phyloP scores from a whole-genome alignment of 2,113 vertebrate species.

The Epinephelus lanceolatus region DNA sequence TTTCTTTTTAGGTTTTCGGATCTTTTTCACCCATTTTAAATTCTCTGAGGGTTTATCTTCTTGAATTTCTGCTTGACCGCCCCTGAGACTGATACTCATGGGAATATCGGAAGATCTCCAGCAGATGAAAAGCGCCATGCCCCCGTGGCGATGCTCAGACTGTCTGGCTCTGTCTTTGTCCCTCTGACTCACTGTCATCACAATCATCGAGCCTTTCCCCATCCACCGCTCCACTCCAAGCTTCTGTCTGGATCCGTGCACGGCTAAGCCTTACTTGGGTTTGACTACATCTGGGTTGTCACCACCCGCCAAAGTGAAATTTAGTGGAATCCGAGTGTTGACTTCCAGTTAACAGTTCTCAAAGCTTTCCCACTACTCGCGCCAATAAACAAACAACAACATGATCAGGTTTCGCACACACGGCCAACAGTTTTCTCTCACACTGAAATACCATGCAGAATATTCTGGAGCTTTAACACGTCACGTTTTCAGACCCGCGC shows the following conservation, averaged over 20 bases:
- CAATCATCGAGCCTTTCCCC: slow-evolving; percentile 37
- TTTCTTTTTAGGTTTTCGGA: background rate
- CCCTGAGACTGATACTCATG: slow-evolving; percentile 73
- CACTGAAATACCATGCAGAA: slow-evolving; percentile 19
- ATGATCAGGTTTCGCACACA: slow-evolving; percentile 13
- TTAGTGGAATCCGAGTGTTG: slow-evolving; percentile 14
- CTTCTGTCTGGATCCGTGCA: slow-evolving; percentile 58
- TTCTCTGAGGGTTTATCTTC: slow-evolving; percentile 4
- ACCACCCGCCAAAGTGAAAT: slow-evolving; percentile 40
- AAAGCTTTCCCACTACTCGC: slow-evolving; percentile 44
- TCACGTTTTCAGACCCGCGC: slow-evolving; percentile 19
- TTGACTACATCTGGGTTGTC: slow-evolving; percentile 49
- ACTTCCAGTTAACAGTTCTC: slow-evolving; percentile 33
- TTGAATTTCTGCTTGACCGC: slow-evolving; percentile 37
- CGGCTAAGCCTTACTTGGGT: slow-evolving; percentile 27
- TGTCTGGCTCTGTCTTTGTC: slow-evolving; percentile 72
- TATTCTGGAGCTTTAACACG: background rate
- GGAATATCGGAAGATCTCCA: slow-evolving; percentile 54
- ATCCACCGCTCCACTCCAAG: slow-evolving; percentile 42
- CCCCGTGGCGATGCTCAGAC: slow-evolving; percentile 60
- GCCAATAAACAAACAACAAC: slow-evolving; percentile 66
- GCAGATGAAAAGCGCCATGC: slow-evolving; percentile 62
- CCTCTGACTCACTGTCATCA: slow-evolving; percentile 70
- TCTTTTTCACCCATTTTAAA: background rate
- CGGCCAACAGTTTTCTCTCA: slow-evolving; percentile 25